phyloP scores from a whole-genome alignment of 2,113 vertebrate species.

The Climacteris rufus region DNA sequence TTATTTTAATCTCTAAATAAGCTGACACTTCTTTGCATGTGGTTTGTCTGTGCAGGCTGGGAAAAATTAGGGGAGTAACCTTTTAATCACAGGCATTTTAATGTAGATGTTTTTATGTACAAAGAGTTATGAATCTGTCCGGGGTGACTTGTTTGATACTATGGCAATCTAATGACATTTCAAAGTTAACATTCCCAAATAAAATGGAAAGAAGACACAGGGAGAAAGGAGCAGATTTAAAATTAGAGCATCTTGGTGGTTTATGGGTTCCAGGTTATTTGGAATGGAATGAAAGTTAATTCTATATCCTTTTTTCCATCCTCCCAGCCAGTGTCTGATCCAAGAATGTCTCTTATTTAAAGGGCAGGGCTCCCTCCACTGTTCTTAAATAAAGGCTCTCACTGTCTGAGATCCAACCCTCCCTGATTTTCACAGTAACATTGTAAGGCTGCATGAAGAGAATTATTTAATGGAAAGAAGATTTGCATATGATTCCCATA shows the following conservation, averaged over 20 bases:
- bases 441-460: neutral
- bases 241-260: conserved; percentile 55
- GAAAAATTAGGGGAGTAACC: conserved; percentile 36
- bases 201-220: conserved; percentile 48
- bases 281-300: conserved; percentile 68
- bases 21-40: conserved; percentile 42
- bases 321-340: conserved; percentile 65
- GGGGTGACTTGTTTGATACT: conserved; percentile 34
- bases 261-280: conserved; percentile 69
- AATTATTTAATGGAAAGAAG: conserved; percentile 36
- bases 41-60: conserved; percentile 34
- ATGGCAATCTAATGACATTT: conserved; percentile 45
- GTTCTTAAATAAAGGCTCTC: conserved; percentile 63
- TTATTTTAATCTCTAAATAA: conserved; percentile 48
- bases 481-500: conserved; percentile 19
- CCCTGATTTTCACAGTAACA: conserved; percentile 23
- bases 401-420: conserved; percentile 39
- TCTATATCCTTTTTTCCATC: conserved; percentile 53
- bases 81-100: conserved; percentile 39
- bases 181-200: conserved; percentile 44
- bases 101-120: conserved; percentile 27
- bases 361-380: conserved; percentile 65
- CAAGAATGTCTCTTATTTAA: conserved; percentile 72
- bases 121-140: conserved; percentile 14
- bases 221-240: conserved; percentile 41